Base-by-base conservation (phyloP, 2,113 vertebrate genomes). In the Tapirus terrestris region DNA sequence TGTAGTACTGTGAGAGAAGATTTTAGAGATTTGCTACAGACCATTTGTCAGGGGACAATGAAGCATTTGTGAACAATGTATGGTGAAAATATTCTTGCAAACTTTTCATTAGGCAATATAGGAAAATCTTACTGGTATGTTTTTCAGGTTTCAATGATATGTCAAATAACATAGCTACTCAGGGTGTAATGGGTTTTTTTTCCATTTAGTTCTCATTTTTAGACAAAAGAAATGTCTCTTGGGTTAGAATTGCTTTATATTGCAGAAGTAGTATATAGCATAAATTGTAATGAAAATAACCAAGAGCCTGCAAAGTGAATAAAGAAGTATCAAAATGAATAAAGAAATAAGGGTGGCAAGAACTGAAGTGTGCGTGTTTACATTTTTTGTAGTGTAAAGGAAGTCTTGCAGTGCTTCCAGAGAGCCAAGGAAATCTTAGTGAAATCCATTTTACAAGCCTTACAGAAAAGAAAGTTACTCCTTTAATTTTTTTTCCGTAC, bases 1-100 rank as follows among this genome's bases (percentile, higher is more conserved):
- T 96, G 82, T 91, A 97, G 48, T 97, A 96, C 96, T 97, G 93
- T 10, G 96, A 98, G 87, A 98, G 91, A 97, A 98, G 98, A 98
- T 98, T 98, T 98, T 96, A 97, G 95, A 98, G 98, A 98, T 98
- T 98, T 98, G 95, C 97, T 96, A 96, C 97, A 98, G 96, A 97
- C 82, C 89, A 91, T 99, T 98, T 98, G 97, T 98, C 98, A 98
- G 97, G 97, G 95, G 98, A 98, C 98, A 97, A 96, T 97, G 96
- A 98, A 94, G 83, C 96, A 97, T 97, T 98, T 96, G 90, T 98
- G 95, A 98, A 97, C 80, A 97, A 96, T 97, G 97, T 83, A 61
- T 67, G 90, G 93, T 87, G 95, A 79, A 97, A 98, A 97, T 97
- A 72, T 80, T 84, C 96, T 96, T 97, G 87, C 81, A 96, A 60